Evolutionary conservation across 1,140 invertebrate species (phyloP), one percentile per base, ranked within the genome.

Genomic region (Sinella curviseta): DNA sequence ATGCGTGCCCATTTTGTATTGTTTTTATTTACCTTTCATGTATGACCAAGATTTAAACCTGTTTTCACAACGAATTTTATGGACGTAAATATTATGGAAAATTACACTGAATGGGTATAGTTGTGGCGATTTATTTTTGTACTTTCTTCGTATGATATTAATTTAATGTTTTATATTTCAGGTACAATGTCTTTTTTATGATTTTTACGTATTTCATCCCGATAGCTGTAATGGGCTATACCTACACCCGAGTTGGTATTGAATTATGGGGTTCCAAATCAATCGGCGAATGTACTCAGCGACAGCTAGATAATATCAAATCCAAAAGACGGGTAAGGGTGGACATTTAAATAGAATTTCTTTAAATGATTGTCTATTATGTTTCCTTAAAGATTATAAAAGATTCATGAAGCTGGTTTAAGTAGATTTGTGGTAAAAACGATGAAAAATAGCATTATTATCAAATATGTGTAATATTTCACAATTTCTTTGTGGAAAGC

Each of bases 261-360:
- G 95, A 97, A 84, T 89, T 99, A 1, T 98, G 97, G 96, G 95
- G 95, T 1, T 97, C 95, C 67, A 93, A 96, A 86, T 94, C 94
- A 77, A 98, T 99, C 76, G 97, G 97, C 0, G 97, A 99, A 88
- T 93, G 93, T 81, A 96, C 95, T 1, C 93, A 94, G 77, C 87
- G 94, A 20, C 95, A 97, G 85, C 90, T 94, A 84, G 95, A 97
- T 84, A 95, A 95, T 85, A 94, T 97, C 82, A 92, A 93, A 80
- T 96, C 95, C 84, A 98, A 98, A 89, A 89, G 95, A 87, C 90
- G 95, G 91, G 97, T 98, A 89, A 90, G 92, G 90, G 31, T 70
- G 14, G 57, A 70, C 24, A 31, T 70, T 89, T 84, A 90, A 24
- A 2, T 35, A 26, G 30, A 1, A 54, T 55, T 55, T 77, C 34